Evolutionary conservation across 37 sponge, comb jelly and placozoan genomes (phyloP).

Genomic region (Cliona cf. orientalis): DNA sequence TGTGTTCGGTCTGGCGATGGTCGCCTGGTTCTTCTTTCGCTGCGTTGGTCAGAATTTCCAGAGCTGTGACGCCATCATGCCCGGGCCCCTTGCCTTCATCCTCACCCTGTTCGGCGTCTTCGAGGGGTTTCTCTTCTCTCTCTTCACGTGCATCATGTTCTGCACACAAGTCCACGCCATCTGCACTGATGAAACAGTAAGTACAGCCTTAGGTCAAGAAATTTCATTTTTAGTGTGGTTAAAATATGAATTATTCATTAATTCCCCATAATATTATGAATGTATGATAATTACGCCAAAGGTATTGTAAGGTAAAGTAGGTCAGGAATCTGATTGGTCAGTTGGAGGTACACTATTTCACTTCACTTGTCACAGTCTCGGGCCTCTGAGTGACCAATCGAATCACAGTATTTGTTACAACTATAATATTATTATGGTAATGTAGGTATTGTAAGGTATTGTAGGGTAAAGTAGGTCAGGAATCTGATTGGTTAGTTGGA

Average conservation of each 20-base stretch:
- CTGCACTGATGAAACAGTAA: constrained; percentile 94
- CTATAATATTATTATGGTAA: too few relatives aligned
- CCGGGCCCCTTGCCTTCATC: constrained; percentile 86
- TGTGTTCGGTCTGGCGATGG: constrained; percentile 68
- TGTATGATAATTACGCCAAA: too few relatives aligned
- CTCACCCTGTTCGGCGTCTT: constrained; percentile 87
- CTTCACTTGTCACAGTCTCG: too few relatives aligned
- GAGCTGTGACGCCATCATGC: constrained; percentile 86
- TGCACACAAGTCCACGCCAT: constrained; percentile 94
- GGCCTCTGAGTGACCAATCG: too few relatives aligned
- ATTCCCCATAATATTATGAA: too few relatives aligned
- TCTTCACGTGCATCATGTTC: constrained; percentile 98
- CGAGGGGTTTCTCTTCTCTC: constrained; percentile 93
- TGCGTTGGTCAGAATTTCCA: constrained; percentile 74
- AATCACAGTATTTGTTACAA: too few relatives aligned
- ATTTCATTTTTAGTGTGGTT: not conserved
- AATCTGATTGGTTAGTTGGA: too few relatives aligned
- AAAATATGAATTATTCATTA: not conserved
- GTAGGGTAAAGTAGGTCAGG: too few relatives aligned
- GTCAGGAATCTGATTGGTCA: too few relatives aligned
- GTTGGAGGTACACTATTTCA: too few relatives aligned
- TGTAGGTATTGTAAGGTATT: too few relatives aligned
- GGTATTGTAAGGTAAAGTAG: too few relatives aligned
- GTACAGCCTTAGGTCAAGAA: constrained; percentile 4
- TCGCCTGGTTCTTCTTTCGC: constrained; percentile 65